phyloP scores from a whole-genome alignment of 2,113 vertebrate species.

The Nothocercus nigrocapillus region DNA sequence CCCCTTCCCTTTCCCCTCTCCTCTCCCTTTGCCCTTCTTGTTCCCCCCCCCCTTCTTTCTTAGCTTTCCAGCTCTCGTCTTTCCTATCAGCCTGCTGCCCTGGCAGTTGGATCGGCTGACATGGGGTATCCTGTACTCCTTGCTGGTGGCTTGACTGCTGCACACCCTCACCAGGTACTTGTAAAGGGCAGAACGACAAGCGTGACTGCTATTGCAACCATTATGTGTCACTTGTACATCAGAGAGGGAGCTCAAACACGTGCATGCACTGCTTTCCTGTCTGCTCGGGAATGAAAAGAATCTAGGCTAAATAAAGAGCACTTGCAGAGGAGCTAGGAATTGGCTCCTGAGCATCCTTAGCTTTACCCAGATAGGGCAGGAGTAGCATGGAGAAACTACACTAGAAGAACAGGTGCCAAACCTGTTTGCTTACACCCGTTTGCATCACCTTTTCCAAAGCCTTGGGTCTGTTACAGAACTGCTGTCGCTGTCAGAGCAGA shows the following conservation, averaged over 20 bases:
- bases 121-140: constrained; percentile 85
- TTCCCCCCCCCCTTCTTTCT: constrained; percentile 55
- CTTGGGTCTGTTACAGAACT: background rate
- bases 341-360: background rate
- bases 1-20: constrained; percentile 25
- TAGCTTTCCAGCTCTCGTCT: constrained; percentile 93
- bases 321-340: background rate
- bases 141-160: constrained; percentile 82
- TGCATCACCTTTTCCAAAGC: background rate
- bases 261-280: background rate
- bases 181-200: constrained; percentile 34
- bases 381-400: background rate
- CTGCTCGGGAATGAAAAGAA: background rate
- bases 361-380: background rate
- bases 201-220: background rate
- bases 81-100: constrained; percentile 88
- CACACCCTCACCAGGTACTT: constrained; percentile 91
- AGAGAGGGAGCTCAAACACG: background rate
- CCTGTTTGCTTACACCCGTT: background rate
- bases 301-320: background rate
- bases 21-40: constrained; percentile 67
- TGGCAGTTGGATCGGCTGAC: constrained; percentile 87
- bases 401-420: background rate
- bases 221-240: background rate
- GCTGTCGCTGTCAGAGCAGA: background rate